Percentiles rank a stretch among this genome's conserved stretches.
These are phyloP conservation scores for Drosophila kikkawai DNA, from an alignment of 1,140 invertebrate species.

Conservation along the genomic window DNA sequence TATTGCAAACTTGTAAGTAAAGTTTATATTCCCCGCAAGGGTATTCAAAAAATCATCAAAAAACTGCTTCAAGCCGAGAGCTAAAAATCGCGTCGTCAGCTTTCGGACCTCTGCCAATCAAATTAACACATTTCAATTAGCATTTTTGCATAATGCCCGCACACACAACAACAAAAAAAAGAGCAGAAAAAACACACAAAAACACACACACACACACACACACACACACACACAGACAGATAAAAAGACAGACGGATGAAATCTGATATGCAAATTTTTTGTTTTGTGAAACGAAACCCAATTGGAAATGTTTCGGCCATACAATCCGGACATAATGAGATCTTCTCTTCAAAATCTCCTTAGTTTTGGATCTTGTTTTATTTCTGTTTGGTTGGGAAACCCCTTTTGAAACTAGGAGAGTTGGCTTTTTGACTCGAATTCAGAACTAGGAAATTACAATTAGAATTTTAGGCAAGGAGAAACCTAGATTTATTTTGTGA, in stretches of 20 bases:
- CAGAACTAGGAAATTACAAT: background rate
- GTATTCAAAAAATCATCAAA: background rate
- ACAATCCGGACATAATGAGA: slow-evolving; percentile 46
- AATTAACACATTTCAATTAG: slow-evolving; percentile 81
- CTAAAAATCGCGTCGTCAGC: slow-evolving; percentile 46
- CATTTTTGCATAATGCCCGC: slow-evolving; percentile 64
- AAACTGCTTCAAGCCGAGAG: slow-evolving; percentile 19
- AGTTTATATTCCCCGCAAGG: background rate
- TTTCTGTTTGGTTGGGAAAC: background rate
- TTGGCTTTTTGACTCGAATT: background rate
- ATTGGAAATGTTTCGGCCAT: slow-evolving; percentile 49
- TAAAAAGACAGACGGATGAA: slow-evolving; percentile 33
- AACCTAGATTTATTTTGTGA: background rate
- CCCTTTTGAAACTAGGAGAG: too few species aligned
- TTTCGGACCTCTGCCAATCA: slow-evolving; percentile 70
- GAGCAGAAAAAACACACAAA: slow-evolving; percentile 3
- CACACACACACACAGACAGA: background rate
- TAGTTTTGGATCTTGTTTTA: background rate
- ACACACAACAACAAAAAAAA: slow-evolving; percentile 29
- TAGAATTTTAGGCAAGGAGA: slow-evolving; percentile 51
- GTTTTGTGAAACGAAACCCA: slow-evolving; percentile 39
- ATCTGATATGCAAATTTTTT: slow-evolving; percentile 46
- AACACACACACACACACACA: background rate
- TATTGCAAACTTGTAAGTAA: background rate
- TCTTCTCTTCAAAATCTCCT: slow-evolving; percentile 9